Conservation (phyloP, 2,888 invertebrate genomes). For the Spilosoma lubricipeda region DNA sequence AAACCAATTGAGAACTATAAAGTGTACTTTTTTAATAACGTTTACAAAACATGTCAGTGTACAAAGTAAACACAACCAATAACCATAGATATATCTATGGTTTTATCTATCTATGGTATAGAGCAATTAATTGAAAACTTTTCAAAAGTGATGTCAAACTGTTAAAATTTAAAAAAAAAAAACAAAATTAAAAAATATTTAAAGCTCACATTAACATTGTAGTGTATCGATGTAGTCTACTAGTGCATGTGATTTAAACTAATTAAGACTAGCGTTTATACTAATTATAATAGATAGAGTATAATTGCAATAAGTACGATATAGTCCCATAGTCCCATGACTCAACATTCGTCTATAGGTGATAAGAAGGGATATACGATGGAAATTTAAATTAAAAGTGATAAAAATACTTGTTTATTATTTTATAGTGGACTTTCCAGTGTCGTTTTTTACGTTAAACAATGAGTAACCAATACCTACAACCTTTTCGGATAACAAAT, state of each 20-base stretch:
- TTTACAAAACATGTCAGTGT: constrained; percentile 16
- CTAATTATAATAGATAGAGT: constrained; percentile 52
- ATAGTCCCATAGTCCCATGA: constrained; percentile 44
- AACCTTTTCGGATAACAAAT: background rate
- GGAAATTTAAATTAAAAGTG: constrained; percentile 20
- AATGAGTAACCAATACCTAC: background rate
- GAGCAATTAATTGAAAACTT: constrained; percentile 14
- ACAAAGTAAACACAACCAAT: constrained; percentile 30
- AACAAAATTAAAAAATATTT: constrained; percentile 22
- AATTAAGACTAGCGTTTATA: constrained; percentile 55
- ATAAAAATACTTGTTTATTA: constrained; percentile 8
- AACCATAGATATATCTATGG: constrained; percentile 17
- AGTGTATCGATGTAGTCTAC: constrained; percentile 46
- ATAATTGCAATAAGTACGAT: constrained; percentile 20
- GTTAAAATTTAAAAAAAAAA: constrained; percentile 16
- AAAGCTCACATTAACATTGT: constrained; percentile 48
- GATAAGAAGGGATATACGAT: constrained; percentile 29
- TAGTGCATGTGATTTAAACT: constrained; percentile 59
- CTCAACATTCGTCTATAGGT: constrained; percentile 49
- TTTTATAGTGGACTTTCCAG: background rate
- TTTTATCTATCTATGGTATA: background rate
- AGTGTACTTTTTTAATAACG: background rate
- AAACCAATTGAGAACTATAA: background rate
- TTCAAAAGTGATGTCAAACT: constrained; percentile 30
- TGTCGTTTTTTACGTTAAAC: background rate